A percentile compares a stretch with the other conserved stretches of the same genome.
phyloP scores from a whole-genome alignment of 2,888 invertebrate genomes.

The Gymnoscelis rufifasciata region DNA sequence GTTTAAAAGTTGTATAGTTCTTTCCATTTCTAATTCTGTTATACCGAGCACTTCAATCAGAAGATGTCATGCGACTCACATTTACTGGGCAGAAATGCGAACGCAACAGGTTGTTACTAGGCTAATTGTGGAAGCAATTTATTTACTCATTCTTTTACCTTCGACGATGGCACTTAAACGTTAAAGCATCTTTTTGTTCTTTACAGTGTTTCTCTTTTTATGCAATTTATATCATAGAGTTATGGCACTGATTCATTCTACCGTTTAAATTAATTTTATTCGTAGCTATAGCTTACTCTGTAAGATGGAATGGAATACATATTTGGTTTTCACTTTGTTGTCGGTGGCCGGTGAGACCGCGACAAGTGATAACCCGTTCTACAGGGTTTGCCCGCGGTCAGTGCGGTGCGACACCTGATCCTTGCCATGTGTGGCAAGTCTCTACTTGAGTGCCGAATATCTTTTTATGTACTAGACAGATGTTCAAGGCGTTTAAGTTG shows the following conservation, averaged over 20 bases:
- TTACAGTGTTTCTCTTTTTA: conserved; percentile 8
- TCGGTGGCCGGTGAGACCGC: conserved; percentile 27
- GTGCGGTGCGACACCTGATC: conserved; percentile 75
- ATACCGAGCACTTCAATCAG: conserved; percentile 1
- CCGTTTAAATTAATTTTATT: conserved; percentile 31
- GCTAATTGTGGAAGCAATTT: conserved; percentile 65
- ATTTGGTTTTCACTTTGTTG: conserved; percentile 56
- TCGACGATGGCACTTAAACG: conserved; percentile 36
- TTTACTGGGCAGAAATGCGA: conserved; percentile 44
- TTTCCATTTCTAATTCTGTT: neutral
- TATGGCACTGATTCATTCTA: conserved; percentile 33
- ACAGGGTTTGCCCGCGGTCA: conserved; percentile 65
- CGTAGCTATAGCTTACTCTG: conserved; percentile 35
- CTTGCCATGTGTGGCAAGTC: conserved; percentile 58
- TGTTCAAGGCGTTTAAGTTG: conserved; percentile 41
- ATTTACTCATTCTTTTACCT: conserved; percentile 59
- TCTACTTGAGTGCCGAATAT: conserved; percentile 34
- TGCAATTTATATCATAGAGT: no score
- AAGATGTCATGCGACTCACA: conserved; percentile 22
- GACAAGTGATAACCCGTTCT: conserved; percentile 56
- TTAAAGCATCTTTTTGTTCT: conserved; percentile 46
- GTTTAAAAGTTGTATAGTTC: no score
- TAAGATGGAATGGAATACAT: conserved; percentile 36
- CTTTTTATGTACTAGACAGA: conserved; percentile 50
- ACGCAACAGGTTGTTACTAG: conserved; percentile 65